Evolutionary conservation across 2,113 vertebrate genomes (phyloP).

Genomic region (Alexandromys fortis): DNA sequence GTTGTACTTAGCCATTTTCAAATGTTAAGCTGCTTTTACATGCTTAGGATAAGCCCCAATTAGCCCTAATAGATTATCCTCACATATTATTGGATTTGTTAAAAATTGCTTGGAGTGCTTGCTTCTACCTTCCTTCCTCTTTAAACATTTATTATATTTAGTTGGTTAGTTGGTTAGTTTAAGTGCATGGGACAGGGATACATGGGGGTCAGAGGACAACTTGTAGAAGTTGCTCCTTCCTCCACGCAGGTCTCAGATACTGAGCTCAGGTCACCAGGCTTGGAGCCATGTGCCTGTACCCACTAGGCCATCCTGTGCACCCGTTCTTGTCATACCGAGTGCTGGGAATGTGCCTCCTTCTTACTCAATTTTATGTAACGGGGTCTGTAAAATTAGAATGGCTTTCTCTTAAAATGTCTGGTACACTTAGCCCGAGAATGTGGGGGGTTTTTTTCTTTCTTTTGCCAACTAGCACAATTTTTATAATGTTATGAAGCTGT

Average conservation of each 20-base stretch:
- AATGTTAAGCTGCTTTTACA: neutral
- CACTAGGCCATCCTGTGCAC: neutral
- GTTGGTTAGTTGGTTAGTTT: neutral
- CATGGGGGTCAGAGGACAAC: neutral
- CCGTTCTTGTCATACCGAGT: neutral
- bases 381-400: neutral
- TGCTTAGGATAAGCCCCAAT: neutral
- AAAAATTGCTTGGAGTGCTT: neutral
- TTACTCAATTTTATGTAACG: neutral
- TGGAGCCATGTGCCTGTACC: neutral
- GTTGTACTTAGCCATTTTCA: neutral
- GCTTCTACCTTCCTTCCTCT: neutral
- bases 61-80: neutral
- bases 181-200: neutral
- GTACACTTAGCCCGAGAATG: neutral
- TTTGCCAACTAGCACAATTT: neutral
- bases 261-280: neutral
- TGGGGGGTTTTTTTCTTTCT: neutral
- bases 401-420: neutral
- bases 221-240: neutral
- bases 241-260: neutral
- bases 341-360: neutral
- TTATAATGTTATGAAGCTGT: neutral
- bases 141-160: neutral
- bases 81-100: neutral